These are phyloP conservation scores for Drosophila nikananu DNA, from an alignment of 1,140 invertebrate species.

Conservation along the genomic window DNA sequence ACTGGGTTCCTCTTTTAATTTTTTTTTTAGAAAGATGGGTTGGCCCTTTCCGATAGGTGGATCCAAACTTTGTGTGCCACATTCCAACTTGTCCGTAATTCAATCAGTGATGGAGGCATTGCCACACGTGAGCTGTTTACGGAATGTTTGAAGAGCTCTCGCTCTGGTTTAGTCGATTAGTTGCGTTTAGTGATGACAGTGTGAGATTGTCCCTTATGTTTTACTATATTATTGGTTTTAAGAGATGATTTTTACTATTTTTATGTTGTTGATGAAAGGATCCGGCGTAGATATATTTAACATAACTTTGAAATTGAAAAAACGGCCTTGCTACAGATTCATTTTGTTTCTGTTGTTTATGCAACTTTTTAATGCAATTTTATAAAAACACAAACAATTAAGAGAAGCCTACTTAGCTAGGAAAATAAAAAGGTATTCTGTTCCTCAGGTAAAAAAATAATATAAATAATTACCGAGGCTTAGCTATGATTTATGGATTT, in stretches of 20 bases:
- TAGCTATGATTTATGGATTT: no score
- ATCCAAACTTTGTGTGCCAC: slow-evolving; percentile 47
- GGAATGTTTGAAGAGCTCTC: slow-evolving; percentile 50
- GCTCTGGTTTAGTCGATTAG: slow-evolving; percentile 41
- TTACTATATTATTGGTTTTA: neutral
- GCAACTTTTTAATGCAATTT: no score
- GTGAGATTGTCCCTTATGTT: neutral
- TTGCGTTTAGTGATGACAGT: slow-evolving; percentile 8
- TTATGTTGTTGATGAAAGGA: neutral
- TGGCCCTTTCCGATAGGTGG: slow-evolving; percentile 18
- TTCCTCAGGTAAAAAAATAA: no score
- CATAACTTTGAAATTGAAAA: neutral
- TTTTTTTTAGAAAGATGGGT: neutral
- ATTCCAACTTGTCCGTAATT: slow-evolving; percentile 67
- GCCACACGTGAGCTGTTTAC: slow-evolving; percentile 71
- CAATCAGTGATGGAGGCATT: slow-evolving; percentile 73
- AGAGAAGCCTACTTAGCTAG: no score
- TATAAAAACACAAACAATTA: no score
- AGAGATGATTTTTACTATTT: neutral
- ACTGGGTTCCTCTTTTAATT: neutral
- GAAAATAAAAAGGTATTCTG: no score
- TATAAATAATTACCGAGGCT: no score
- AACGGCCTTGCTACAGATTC: no score
- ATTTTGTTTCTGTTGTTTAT: no score
- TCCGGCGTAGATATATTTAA: no score